Evolutionary conservation across 2,888 invertebrate genomes (phyloP).

Genomic region (Cheilosia variabilis): DNA sequence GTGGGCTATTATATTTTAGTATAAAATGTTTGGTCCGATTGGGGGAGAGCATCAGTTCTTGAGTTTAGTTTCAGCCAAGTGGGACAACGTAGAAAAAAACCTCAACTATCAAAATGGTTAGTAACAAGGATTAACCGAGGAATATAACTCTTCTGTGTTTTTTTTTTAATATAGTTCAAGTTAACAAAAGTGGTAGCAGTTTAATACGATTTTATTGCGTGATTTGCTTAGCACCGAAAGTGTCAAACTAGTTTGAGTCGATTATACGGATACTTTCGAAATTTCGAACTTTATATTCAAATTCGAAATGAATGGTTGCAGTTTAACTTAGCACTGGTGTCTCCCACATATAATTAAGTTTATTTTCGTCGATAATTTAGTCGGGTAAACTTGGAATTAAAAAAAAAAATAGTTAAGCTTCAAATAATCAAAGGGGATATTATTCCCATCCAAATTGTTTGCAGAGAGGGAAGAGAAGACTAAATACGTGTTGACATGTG

Average conservation of each 20-base stretch:
- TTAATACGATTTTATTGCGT: neutral
- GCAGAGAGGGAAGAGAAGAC: no score
- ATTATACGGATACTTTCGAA: neutral
- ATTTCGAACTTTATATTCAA: neutral
- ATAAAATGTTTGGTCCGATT: conserved; percentile 80
- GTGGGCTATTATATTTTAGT: conserved; percentile 76
- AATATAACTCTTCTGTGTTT: neutral
- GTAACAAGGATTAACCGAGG: conserved; percentile 9
- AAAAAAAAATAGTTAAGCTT: no score
- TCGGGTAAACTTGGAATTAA: no score
- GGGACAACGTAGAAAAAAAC: conserved; percentile 62
- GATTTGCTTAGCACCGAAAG: neutral
- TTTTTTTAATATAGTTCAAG: neutral
- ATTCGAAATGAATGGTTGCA: neutral
- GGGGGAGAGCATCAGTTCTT: conserved; percentile 82
- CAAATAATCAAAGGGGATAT: no score
- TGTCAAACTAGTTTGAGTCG: neutral
- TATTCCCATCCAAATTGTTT: no score
- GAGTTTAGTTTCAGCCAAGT: conserved; percentile 80
- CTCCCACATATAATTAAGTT: no score
- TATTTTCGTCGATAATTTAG: no score
- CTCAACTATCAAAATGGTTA: conserved; percentile 53
- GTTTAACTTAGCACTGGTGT: neutral
- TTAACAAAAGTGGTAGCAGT: neutral
- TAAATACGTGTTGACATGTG: no score